Base-by-base conservation (phyloP, 53 echinoderm and acorn worm genomes). In the Patiria pectinifera region DNA sequence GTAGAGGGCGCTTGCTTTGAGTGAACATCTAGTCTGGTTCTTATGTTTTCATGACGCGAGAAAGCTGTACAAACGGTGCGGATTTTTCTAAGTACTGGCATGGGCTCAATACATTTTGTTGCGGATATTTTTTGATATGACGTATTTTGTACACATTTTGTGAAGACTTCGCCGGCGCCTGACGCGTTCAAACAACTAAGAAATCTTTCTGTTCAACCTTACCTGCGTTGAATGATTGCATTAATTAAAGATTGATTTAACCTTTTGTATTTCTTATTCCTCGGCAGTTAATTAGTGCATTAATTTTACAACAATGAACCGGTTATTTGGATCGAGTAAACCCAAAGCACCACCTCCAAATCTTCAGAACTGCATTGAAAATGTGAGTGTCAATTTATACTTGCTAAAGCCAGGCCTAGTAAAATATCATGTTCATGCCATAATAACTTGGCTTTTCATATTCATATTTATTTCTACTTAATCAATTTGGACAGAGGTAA, bases 321-420 rank as follows among this genome's bases (percentile, higher is more conserved):
- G 99, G 59, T 77, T 99, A 48, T 99, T 99, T 94, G 99, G 99
- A 93, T 94, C 92, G 63, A 91, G 96, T 81, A 99, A 96, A 83
- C 94, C 96, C 0, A 99, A 99, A 80, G 95, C 76, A 71, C 99
- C 99, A 61, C 96, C 99, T 49, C 97, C 99, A 80, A 99, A 96
- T 94, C 86, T 99, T 69, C 74, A 45, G 53, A 96, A 99, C 87
- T 96, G 97, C 89, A 99, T 99, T 45, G 63, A 91, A 85, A 99
- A 99, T 87, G 99, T 99, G 85, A 97, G 96, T 74, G 35, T 1
- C 35, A 35, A n/a, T n/a, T 35, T 35, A 35, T 35, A 0, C 35
- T 35, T 35, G 35, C 35, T 35, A 35, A 35, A 35, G 35, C 35
- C 35, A 35, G 35, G 35, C 35, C 35, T 35, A 35, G 35, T 35